Evolutionary conservation across 2,113 vertebrate genomes (phyloP), one percentile per base, ranked within the genome.

Genomic region (Regulus satrapa): DNA sequence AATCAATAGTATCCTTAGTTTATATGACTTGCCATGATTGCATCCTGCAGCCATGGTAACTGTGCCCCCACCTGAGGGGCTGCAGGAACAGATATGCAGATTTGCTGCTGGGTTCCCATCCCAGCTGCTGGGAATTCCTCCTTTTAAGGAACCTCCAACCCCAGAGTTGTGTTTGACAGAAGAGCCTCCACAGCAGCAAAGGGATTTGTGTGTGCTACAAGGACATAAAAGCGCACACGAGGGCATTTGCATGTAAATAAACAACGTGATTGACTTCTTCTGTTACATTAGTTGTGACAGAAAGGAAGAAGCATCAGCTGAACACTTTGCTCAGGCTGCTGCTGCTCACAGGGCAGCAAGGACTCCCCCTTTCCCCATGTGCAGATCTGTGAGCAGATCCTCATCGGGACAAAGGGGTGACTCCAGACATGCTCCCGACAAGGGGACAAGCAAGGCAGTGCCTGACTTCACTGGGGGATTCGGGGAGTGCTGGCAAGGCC

Each of bases 1-100:
- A 67, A 85, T 94, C 92, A 81, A 81, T 91, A 78, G 80, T 38
- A 66, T 12, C 84, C 71, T 59, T 81, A 80, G 63, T 96, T 92
- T 95, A 8, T 59, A 28, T 36, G 84, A 51, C 46, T 91, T 31
- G 9, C 17, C 43, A 6, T 18, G 69, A 93, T 78, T 89, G 92
- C 77, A 85, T 93, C 76, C 81, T 31, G 81, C 95, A 94, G 94
- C 87, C 88, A 89, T 72, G 81, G 87, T 43, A 94, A 95, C 94
- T 48, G 84, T 72, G 89, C 61, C 46, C 51, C 80, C 84, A 96
- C 73, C 84, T 89, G 89, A 81, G 61, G 85, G 78, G 51, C 64
- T 14, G 13, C 61, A 46, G 31, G 63, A 54, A 3, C 55, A 78
- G 49, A 69, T 1, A 5, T 5, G 55, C 20, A 11, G 69, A 63